Conservation (phyloP, 23 tunicate genomes). For the Botrylloides violaceus region DNA sequence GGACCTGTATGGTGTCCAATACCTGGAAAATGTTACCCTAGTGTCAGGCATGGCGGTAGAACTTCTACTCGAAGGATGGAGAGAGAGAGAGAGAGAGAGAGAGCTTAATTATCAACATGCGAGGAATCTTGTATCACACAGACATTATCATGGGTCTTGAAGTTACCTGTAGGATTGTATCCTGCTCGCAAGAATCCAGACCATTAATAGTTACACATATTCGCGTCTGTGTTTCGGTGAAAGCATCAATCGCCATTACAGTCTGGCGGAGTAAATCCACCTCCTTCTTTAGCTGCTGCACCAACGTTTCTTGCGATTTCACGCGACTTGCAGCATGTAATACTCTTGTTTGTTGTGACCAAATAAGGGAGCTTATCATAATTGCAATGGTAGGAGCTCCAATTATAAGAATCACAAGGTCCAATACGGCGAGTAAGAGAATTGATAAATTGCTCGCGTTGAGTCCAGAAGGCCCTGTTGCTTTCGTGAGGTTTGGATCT, state of each 20-base stretch:
- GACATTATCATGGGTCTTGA: too few species aligned
- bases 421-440: conserved; percentile 5
- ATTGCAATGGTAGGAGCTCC: conserved; percentile 4
- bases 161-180: conserved; percentile 30
- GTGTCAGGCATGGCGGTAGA: too few species aligned
- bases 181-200: conserved; percentile 46
- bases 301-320: conserved; percentile 21
- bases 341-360: conserved; percentile 23
- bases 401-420: not conserved
- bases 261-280: conserved; percentile 31
- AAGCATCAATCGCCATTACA: conserved; percentile 43
- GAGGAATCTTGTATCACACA: too few species aligned
- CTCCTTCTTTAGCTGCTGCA: conserved; percentile 25
- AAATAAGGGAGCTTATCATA: conserved; percentile 2
- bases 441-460: not conserved
- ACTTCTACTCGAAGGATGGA: too few species aligned
- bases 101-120: too few species aligned
- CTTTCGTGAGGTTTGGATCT: not conserved
- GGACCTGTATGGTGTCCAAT: conserved; percentile 35
- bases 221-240: conserved; percentile 64
- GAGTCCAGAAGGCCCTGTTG: not conserved
- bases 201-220: conserved; percentile 65
- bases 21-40: not conserved
- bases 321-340: conserved; percentile 22
- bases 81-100: not conserved